These are phyloP conservation scores for Caranx ignobilis DNA, from an alignment of 2,113 vertebrate species.

Conservation along the genomic window DNA sequence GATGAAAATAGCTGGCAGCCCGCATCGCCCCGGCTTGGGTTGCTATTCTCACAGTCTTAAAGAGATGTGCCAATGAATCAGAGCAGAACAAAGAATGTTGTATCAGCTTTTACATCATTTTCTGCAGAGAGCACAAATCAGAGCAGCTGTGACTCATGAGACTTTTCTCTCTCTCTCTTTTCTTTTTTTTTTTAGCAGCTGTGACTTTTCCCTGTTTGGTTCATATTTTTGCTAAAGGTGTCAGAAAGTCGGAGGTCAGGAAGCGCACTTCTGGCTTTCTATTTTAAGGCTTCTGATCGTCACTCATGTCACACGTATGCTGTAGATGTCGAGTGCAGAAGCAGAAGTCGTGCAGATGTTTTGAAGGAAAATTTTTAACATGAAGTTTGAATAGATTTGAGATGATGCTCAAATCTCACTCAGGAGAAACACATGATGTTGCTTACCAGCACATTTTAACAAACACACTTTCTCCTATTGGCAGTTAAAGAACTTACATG, in stretches of 20 bases:
- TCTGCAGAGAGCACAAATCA: not conserved
- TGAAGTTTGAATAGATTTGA: not conserved
- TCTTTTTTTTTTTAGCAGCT: not conserved
- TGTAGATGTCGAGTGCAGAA: too few relatives aligned
- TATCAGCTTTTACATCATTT: conserved; percentile 26
- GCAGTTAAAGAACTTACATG: too few relatives aligned
- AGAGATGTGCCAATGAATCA: conserved; percentile 38
- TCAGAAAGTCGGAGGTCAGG: not conserved
- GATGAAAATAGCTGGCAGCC: conserved; percentile 47
- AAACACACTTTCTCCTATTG: too few relatives aligned
- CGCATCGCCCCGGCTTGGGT: conserved; percentile 11
- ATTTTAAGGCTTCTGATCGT: not conserved
- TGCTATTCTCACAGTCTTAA: conserved; percentile 39
- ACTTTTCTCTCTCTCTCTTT: not conserved
- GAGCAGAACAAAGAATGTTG: conserved; percentile 58
- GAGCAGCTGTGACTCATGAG: conserved; percentile 4
- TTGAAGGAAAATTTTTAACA: too few relatives aligned
- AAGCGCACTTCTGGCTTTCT: not conserved
- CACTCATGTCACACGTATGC: not conserved
- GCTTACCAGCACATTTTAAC: too few relatives aligned
- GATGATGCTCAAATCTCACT: too few relatives aligned
- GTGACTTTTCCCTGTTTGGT: not conserved
- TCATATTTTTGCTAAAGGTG: not conserved
- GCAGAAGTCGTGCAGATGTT: too few relatives aligned
- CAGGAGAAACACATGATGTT: too few relatives aligned